phyloP scores from a whole-genome alignment of 2,888 invertebrate genomes.

The Tholera decimalis region DNA sequence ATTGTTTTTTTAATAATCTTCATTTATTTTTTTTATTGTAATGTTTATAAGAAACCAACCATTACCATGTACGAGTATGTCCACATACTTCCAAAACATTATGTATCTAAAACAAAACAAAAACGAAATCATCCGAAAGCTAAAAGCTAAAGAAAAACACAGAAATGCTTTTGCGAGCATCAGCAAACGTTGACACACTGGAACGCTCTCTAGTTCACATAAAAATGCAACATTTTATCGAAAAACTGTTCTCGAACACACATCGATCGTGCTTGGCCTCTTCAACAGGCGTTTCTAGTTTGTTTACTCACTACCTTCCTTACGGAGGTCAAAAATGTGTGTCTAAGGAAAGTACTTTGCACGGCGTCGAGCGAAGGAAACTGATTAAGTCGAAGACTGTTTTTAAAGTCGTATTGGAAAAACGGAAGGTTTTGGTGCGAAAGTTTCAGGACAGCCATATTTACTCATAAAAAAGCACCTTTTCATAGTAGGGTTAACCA shows the following conservation, averaged over 20 bases:
- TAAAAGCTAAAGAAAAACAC: conserved; percentile 58
- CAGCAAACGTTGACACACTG: conserved; percentile 60
- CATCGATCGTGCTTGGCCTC: conserved; percentile 44
- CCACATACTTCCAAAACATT: no score
- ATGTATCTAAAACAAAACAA: background rate
- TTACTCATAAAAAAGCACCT: no score
- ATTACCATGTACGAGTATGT: no score
- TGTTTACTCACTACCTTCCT: conserved; percentile 43
- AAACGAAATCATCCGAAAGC: conserved; percentile 45
- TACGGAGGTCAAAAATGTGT: conserved; percentile 57
- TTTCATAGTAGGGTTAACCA: no score
- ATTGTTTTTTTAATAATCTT: no score
- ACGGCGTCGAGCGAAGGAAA: conserved; percentile 20
- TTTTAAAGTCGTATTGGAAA: conserved; percentile 15
- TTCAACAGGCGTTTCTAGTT: conserved; percentile 46
- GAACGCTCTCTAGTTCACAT: conserved; percentile 45
- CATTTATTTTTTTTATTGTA: no score
- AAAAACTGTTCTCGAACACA: conserved; percentile 30
- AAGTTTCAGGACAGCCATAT: background rate
- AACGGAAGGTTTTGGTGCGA: background rate
- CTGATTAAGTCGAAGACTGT: conserved; percentile 49
- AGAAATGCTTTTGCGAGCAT: conserved; percentile 54
- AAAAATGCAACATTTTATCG: conserved; percentile 63
- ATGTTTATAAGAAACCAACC: no score
- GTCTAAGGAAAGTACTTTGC: conserved; percentile 43